phyloP scores from a whole-genome alignment of 2,888 invertebrate species.

The Ethmia dodecea region DNA sequence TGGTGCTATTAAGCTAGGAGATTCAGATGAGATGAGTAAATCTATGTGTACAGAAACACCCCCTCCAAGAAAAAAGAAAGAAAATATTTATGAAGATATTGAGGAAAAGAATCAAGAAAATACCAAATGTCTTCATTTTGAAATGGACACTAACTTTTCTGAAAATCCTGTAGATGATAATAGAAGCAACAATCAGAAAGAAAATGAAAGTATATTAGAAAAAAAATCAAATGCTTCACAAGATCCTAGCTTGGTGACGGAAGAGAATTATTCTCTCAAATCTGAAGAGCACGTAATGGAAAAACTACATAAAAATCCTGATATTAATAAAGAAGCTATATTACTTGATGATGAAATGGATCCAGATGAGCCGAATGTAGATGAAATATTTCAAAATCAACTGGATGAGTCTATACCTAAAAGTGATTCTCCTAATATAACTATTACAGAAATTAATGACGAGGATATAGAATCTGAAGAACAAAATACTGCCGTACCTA shows the following conservation, averaged over 20 bases:
- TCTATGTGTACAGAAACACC: constrained; percentile 60
- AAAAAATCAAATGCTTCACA: constrained; percentile 64
- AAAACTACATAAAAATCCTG: constrained; percentile 54
- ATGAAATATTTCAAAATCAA: constrained; percentile 64
- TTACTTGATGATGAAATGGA: constrained; percentile 60
- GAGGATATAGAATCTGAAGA: constrained; percentile 44
- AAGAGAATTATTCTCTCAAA: constrained; percentile 47
- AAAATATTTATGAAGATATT: constrained; percentile 81
- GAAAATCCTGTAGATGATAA: constrained; percentile 39
- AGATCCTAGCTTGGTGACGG: constrained; percentile 65
- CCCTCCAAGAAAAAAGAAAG: constrained; percentile 70
- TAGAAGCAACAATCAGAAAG: constrained; percentile 43
- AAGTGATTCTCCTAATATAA: constrained; percentile 64
- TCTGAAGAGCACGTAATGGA: constrained; percentile 64
- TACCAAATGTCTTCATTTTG: constrained; percentile 69
- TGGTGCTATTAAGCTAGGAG: constrained; percentile 67
- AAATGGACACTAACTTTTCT: constrained; percentile 42
- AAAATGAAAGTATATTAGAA: constrained; percentile 65
- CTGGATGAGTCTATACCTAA: constrained; percentile 47
- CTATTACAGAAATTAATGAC: constrained; percentile 68
- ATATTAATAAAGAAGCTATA: constrained; percentile 51
- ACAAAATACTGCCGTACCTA: constrained; percentile 48
- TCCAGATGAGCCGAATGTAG: constrained; percentile 59
- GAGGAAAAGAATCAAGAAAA: constrained; percentile 55
- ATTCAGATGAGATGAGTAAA: constrained; percentile 72